Evolutionary conservation across 1,140 invertebrate species (phyloP), one percentile per base, ranked within the genome.

Genomic region (Spodoptera frugiperda): DNA sequence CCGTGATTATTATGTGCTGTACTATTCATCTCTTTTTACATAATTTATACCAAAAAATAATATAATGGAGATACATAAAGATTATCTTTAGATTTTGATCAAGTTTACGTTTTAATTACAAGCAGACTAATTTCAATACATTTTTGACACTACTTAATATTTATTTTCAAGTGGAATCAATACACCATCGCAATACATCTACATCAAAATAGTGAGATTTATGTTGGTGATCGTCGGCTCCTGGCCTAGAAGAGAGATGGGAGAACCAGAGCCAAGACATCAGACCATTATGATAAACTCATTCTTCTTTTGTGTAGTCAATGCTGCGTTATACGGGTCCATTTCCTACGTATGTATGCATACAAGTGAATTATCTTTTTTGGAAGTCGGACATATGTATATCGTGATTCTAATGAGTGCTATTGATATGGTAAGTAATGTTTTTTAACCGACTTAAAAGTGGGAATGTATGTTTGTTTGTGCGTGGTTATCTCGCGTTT

Each of bases 371-470:
- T 65, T 78, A 14, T 46, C 76, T 21, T 78, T 78, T 21, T 14
- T 77, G 14, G 76, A 63, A 44, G 14, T 65, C 15, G 76, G 76
- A 8, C 67, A 72, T 14, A 33, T 30, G 11, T 78, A 78, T 59
- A 67, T 78, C 11, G 30, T 33, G 9, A 39, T 44, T 6, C 46
- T 78, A 6, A 78, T 78, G 59, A 73, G 25, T 30, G 0, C 9
- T 46, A 55, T 78, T 25, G 44, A 33, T 44, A 5, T 48, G n/a
- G 68, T 70, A 63, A 71, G 49, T 78, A n/a, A 15, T 25, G 25
- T 25, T n/a, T n/a, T n/a, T n/a, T n/a, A n/a, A n/a, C n/a, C n/a
- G n/a, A n/a, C n/a, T n/a, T n/a, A n/a, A n/a, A n/a, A n/a, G n/a
- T n/a, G n/a, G n/a, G n/a, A n/a, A n/a, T n/a, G n/a, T n/a, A n/a